A percentile compares a stretch with the other conserved stretches of the same genome.
These are phyloP conservation scores for Schizopygopsis pylzovi DNA, from an alignment of 2,797 vertebrate genomes.

Conservation along the genomic window DNA sequence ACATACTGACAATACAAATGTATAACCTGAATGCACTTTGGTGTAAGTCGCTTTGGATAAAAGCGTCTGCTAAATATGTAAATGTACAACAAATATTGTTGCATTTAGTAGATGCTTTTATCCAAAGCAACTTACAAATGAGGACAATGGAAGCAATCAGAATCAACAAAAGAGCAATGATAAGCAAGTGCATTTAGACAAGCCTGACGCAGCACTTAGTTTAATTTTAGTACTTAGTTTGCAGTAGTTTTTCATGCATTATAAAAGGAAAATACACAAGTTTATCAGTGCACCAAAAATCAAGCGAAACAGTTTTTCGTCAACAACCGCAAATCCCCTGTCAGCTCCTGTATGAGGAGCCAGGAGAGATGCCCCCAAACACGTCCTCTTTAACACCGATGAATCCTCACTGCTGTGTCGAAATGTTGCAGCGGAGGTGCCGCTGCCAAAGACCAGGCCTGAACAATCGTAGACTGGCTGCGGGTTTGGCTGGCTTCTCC, in stretches of 20 bases:
- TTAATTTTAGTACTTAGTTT: too few species aligned
- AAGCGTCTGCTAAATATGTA: too few species aligned
- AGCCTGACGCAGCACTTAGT: too few species aligned
- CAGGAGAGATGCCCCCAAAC: constrained; percentile 77
- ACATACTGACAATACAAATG: too few species aligned
- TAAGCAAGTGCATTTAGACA: too few species aligned
- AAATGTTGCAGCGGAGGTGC: constrained; percentile 76
- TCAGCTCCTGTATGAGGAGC: constrained; percentile 61
- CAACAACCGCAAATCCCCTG: constrained; percentile 46
- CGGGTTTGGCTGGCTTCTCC: constrained; percentile 56
- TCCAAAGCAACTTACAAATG: too few species aligned
- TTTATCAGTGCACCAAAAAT: neutral
- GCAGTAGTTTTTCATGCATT: neutral
- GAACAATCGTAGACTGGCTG: constrained; percentile 72
- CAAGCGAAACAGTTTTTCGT: neutral
- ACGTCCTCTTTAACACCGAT: constrained; percentile 79
- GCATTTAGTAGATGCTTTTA: too few species aligned
- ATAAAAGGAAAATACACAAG: neutral
- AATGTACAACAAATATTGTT: neutral
- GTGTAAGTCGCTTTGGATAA: too few species aligned
- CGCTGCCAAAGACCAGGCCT: constrained; percentile 75
- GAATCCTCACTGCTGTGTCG: constrained; percentile 79
- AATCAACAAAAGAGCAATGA: too few species aligned
- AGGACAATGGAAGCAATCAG: too few species aligned
- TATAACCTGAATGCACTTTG: too few species aligned